Conservation (phyloP, 2,888 invertebrate species). For the Meloe dianella region DNA sequence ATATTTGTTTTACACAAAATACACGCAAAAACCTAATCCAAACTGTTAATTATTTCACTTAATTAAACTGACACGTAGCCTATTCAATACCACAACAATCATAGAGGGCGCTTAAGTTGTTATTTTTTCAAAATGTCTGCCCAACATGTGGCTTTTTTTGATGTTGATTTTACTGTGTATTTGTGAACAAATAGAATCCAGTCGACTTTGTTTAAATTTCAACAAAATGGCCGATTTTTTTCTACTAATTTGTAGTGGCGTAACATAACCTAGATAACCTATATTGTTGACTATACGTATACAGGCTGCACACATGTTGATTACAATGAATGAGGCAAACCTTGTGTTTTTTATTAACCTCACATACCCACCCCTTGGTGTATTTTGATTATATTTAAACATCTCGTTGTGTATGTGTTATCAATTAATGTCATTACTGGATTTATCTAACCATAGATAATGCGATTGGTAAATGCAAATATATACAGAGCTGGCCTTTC, state of each 20-base stretch:
- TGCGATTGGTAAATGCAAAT: constrained; percentile 48
- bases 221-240: background rate
- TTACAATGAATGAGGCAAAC: background rate
- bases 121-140: no score
- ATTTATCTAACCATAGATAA: constrained; percentile 50
- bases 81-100: no score
- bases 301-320: background rate
- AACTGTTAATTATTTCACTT: no score
- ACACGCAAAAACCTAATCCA: no score
- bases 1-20: no score
- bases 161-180: background rate
- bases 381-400: no score
- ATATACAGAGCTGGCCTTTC: no score
- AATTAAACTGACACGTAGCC: no score
- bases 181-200: background rate
- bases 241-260: background rate
- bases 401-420: constrained; percentile 37
- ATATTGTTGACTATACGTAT: background rate
- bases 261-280: background rate
- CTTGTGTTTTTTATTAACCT: no score
- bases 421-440: constrained; percentile 51
- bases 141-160: background rate
- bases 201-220: background rate
- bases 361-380: background rate
- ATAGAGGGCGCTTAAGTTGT: no score